A percentile compares a stretch with the other conserved stretches of the same genome.
Evolutionary conservation across 2,888 invertebrate genomes (phyloP).

Genomic region (Lepidochrysops patricia): DNA sequence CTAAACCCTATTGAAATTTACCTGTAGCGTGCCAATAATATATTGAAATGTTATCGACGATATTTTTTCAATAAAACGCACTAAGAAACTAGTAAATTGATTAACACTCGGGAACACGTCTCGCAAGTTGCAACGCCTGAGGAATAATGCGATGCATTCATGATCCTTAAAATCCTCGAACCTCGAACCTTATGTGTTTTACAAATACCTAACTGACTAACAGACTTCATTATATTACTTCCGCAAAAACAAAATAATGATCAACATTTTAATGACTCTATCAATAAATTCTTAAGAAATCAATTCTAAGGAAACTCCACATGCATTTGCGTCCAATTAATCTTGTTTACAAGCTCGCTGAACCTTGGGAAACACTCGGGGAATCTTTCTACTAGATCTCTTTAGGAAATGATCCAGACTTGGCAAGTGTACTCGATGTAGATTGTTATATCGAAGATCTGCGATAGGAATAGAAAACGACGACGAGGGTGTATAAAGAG

Average conservation of each 20-base stretch:
- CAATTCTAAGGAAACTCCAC: background rate
- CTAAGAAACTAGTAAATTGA: too few species aligned
- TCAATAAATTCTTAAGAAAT: background rate
- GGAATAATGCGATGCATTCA: too few species aligned
- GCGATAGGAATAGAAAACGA: background rate
- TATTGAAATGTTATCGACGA: too few species aligned
- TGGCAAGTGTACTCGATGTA: background rate
- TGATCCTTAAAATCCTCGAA: too few species aligned
- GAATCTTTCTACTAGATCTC: background rate
- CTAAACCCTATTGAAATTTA: too few species aligned
- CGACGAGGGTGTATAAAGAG: background rate
- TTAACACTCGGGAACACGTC: too few species aligned
- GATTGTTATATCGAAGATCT: background rate
- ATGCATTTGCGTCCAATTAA: background rate
- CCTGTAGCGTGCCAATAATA: too few species aligned
- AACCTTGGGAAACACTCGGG: background rate
- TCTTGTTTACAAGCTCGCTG: background rate
- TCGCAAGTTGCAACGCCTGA: too few species aligned
- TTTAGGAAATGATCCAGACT: background rate
- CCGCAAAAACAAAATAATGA: background rate
- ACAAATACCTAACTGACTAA: too few species aligned
- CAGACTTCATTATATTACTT: background rate
- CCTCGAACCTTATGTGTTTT: too few species aligned
- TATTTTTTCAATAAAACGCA: too few species aligned
- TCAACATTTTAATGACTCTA: background rate